These are phyloP conservation scores for Mustela nigripes DNA, from an alignment of 2,113 vertebrate genomes.

Conservation along the genomic window DNA sequence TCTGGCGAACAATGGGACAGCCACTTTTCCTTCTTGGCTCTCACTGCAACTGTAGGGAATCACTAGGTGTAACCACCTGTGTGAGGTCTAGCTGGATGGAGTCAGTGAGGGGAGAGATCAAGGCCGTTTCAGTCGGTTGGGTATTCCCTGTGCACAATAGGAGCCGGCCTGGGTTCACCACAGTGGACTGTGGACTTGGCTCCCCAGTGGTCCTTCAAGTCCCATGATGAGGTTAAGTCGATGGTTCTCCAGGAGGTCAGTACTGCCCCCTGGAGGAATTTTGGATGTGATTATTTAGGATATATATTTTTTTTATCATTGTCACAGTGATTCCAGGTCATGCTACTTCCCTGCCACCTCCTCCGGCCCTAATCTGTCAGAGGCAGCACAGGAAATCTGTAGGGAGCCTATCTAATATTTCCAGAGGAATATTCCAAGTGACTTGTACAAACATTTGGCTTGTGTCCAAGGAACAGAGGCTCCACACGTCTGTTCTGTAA, in stretches of 20 bases:
- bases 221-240: neutral
- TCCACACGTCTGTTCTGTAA: slow-evolving; percentile 1
- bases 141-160: neutral
- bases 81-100: neutral
- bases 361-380: neutral
- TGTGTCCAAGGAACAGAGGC: neutral
- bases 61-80: neutral
- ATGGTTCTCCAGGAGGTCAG: neutral
- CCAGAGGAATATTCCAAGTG: slow-evolving; percentile 29
- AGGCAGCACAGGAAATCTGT: slow-evolving; percentile 14
- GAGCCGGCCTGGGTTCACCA: neutral
- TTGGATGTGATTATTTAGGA: neutral
- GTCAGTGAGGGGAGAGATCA: neutral
- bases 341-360: neutral
- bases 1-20: neutral
- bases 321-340: neutral
- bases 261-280: slow-evolving; percentile 68
- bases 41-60: neutral
- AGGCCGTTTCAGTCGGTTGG: neutral
- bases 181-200: neutral
- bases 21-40: neutral
- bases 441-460: slow-evolving; percentile 33
- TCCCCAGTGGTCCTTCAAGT: neutral
- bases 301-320: neutral
- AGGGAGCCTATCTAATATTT: neutral